Conservation (phyloP, 2,797 vertebrate genomes). For the Valencia hispanica region DNA sequence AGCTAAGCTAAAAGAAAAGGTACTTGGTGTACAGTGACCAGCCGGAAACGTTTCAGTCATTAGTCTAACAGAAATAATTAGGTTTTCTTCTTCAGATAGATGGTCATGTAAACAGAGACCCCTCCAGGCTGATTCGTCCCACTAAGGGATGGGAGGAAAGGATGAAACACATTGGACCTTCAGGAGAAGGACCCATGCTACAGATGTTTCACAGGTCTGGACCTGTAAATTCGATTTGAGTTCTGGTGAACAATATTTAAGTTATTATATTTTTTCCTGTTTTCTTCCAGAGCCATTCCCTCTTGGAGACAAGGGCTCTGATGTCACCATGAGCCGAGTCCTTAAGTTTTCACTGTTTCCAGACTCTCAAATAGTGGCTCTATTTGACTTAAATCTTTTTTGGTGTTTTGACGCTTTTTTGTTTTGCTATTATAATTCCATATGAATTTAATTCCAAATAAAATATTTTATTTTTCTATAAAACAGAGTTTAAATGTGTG, state of each 20-base stretch:
- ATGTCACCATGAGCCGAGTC: slow-evolving; percentile 18
- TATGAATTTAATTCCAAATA: neutral
- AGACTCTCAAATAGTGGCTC: neutral
- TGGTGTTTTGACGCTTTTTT: neutral
- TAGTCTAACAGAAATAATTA: neutral
- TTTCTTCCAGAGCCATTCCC: slow-evolving; percentile 82
- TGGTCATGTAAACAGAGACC: slow-evolving; percentile 78
- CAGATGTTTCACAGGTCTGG: slow-evolving; percentile 82
- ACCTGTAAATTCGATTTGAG: neutral
- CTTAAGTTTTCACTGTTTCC: neutral
- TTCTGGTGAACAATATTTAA: neutral
- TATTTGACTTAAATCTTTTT: neutral
- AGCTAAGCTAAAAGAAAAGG: slow-evolving; percentile 87
- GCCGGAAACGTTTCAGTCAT: neutral
- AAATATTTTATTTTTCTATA: neutral
- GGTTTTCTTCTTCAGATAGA: slow-evolving; percentile 75
- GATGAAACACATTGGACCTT: slow-evolving; percentile 72
- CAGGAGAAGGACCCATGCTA: slow-evolving; percentile 67
- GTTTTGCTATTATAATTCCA: neutral
- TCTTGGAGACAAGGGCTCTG: slow-evolving; percentile 86
- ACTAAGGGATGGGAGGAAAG: slow-evolving; percentile 86
- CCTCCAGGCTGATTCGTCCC: slow-evolving; percentile 76
- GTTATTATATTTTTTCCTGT: neutral
- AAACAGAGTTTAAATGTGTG: neutral
- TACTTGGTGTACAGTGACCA: slow-evolving; percentile 42